Base-by-base conservation (phyloP, 1,140 invertebrate species). In the Goniozus legneri region DNA sequence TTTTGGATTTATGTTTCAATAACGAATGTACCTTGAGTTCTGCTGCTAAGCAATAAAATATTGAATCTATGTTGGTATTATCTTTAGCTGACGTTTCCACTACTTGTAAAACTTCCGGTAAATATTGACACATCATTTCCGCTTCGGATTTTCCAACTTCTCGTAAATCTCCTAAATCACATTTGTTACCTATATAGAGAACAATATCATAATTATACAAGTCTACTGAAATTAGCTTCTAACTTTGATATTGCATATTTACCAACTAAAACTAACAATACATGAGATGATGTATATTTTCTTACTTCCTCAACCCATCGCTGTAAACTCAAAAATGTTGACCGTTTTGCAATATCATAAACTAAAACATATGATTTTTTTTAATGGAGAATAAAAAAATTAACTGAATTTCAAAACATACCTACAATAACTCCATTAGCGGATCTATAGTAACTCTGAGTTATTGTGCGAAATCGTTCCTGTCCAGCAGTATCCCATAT, bases 401-500 rank as follows among this genome's bases (percentile, higher is more conserved):
- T 30, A 55, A 64, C 44, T n/a, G n/a, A 27, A 44, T 40, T 43
- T 42, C 44, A 83, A n/a, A 14, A 51, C 57, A 8, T 41, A 73
- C 88, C 87, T 64, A 92, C 82, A 49, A 96, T 88, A 34, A 93
- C 90, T 49, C 91, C 91, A 76, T 93, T 89, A 15, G 92, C 91
- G 43, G 91, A 92, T 71, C 93, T 83, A 75, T 95, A 95, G 71
- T 95, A 95, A 77, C 92, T 95, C 58, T 94, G 92, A 3, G 92
- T 92, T 60, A 95, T 88, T n/a, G 92, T 90, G 52, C 91, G 81
- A 77, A 94, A 95, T 60, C 91, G 79, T 72, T 96, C 92, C 68
- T 95, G 92, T 1, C 92, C 92, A 38, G 92, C 92, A 20, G 92
- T 96, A 71, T 96, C 92, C 92, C 90, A 97, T 62, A 93, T 92